Evolutionary conservation across 2,888 invertebrate genomes (phyloP), one percentile per base, ranked within the genome.

Genomic region (Capitulum mitella): DNA sequence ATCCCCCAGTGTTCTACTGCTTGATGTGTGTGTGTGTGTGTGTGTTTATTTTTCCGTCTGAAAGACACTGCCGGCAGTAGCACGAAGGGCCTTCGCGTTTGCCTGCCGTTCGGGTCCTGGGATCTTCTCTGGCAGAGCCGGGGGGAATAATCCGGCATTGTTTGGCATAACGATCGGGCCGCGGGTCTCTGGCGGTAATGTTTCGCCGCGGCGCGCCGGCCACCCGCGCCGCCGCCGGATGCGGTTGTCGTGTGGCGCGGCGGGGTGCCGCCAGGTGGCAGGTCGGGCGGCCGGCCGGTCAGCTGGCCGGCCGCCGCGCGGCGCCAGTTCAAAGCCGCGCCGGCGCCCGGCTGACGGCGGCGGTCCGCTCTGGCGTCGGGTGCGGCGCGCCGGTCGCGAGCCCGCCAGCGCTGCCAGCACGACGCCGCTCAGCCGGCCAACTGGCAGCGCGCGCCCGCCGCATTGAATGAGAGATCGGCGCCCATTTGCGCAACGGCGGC

Each of bases 221-320:
- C n/a, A 16, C 40, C 34, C 19, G 34, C 54, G 14, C 12, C 22
- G 43, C 58, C 34, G 40, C 54, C 58, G 48, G 34, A 61, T 58
- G 77, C 34, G n/a, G 32, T 32, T 16, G 61, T 43, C 46, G 37
- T 51, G 29, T 77, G 40, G 58, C 77, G 54, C 77, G n/a, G 77
- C 51, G 58, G 61, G 48, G n/a, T 12, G 58, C 43, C 77, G 54
- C 37, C 77, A 61, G 77, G 61, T 61, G 77, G 22, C 77, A n/a
- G 46, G 16, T 26, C 48, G 77, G 32, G 34, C 77, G 37, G 16
- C n/a, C 46, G 51, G 10, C 51, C 51, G n/a, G n/a, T 54, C 54
- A 54, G 54, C 54, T 54, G 54, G 54, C 54, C 54, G 54, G 6
- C 54, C 32, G 61, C 14, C 61, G 5, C 61, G 61, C 32, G 32